Conservation (phyloP, 2,113 vertebrate genomes). For the Grus americana region DNA sequence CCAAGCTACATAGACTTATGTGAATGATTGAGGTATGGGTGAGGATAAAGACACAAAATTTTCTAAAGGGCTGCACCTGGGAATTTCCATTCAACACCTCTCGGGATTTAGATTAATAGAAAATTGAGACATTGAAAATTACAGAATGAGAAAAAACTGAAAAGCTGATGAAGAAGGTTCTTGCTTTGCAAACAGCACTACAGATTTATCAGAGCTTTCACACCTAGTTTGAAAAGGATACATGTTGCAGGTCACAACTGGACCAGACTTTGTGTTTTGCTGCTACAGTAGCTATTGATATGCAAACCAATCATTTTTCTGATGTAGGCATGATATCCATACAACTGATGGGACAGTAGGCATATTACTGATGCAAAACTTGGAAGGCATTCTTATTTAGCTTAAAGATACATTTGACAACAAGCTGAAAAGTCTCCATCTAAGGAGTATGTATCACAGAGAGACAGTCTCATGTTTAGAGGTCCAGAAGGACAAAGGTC, state of each 20-base stretch:
- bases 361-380: neutral
- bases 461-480: neutral
- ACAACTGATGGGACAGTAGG: neutral
- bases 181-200: neutral
- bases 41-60: neutral
- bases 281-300: neutral
- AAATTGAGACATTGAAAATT: neutral
- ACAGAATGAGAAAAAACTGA: neutral
- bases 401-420: neutral
- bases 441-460: neutral
- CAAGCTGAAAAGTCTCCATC: neutral
- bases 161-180: neutral
- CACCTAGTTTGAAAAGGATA: accelerated
- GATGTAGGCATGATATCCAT: neutral
- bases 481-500: neutral
- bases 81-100: neutral
- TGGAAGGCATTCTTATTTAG: neutral
- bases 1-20: neutral
- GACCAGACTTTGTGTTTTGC: neutral
- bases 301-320: neutral
- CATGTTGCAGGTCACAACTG: neutral
- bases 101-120: neutral
- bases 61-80: neutral
- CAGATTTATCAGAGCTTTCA: neutral
- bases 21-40: neutral